These are phyloP conservation scores for Crypturellus tataupa DNA, from an alignment of 2,797 vertebrate species.

Conservation along the genomic window DNA sequence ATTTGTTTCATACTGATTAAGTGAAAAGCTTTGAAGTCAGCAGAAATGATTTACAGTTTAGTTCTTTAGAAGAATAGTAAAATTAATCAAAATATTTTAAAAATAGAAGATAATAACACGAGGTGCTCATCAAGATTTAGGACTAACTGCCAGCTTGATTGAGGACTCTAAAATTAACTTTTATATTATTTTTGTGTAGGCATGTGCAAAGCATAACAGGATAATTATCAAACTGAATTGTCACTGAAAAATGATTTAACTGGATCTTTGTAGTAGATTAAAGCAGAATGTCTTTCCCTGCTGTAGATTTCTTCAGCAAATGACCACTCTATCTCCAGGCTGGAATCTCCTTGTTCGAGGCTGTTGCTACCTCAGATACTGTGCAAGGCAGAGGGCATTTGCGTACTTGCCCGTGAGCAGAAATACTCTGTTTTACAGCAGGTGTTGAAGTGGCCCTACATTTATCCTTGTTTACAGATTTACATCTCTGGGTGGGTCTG, in stretches of 20 bases:
- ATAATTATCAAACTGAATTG: conserved; percentile 40
- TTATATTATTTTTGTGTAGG: conserved; percentile 50
- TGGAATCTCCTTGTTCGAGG: background rate
- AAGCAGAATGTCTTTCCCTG: background rate
- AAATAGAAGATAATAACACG: conserved; percentile 65
- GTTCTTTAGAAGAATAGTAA: conserved; percentile 46
- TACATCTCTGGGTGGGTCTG: background rate
- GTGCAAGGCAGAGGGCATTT: background rate
- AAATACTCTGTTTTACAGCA: background rate
- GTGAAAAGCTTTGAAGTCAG: conserved; percentile 40
- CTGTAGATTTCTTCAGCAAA: conserved; percentile 7
- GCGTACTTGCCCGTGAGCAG: background rate
- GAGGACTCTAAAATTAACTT: conserved; percentile 56
- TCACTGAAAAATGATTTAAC: conserved; percentile 38
- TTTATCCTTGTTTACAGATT: background rate
- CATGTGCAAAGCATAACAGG: conserved; percentile 22
- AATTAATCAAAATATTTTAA: conserved; percentile 75
- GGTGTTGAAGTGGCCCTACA: background rate
- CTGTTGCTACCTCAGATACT: background rate
- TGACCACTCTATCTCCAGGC: background rate
- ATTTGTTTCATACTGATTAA: conserved; percentile 53
- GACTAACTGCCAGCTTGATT: conserved; percentile 30
- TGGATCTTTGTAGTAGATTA: conserved; percentile 16
- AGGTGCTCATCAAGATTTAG: conserved; percentile 61
- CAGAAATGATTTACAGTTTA: conserved; percentile 66